These are phyloP conservation scores for Wasmannia auropunctata DNA, from an alignment of 1,140 invertebrate genomes.

Conservation along the genomic window DNA sequence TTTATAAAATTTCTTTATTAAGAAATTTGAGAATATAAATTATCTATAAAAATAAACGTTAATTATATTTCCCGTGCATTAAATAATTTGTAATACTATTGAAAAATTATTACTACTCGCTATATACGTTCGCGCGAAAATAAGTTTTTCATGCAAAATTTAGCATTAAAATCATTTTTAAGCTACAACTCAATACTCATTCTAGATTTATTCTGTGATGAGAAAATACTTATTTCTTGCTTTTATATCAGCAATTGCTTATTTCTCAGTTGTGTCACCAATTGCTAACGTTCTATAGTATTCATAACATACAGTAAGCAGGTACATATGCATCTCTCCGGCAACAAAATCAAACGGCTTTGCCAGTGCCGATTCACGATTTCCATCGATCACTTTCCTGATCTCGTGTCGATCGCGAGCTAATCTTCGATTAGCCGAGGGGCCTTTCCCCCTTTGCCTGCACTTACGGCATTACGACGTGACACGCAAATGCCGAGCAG, in stretches of 20 bases:
- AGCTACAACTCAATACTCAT: background rate
- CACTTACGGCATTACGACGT: slow-evolving; percentile 59
- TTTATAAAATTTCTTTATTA: background rate
- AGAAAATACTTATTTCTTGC: background rate
- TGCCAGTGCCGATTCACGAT: slow-evolving; percentile 57
- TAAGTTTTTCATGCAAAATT: background rate
- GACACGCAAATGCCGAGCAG: slow-evolving; percentile 71
- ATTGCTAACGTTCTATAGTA: background rate
- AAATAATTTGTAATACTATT: background rate
- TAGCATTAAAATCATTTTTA: background rate
- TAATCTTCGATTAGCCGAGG: slow-evolving; percentile 66
- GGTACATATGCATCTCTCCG: slow-evolving; percentile 1
- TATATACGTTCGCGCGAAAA: background rate
- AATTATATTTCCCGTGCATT: background rate
- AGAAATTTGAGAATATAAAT: background rate
- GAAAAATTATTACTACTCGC: background rate
- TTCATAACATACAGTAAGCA: background rate
- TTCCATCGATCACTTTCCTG: slow-evolving; percentile 65
- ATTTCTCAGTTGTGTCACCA: background rate
- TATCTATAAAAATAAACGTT: background rate
- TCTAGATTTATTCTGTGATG: background rate
- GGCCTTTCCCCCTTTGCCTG: slow-evolving; percentile 53
- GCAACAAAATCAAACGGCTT: slow-evolving; percentile 17
- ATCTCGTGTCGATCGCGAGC: slow-evolving; percentile 63
- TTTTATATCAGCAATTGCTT: background rate